Evolutionary conservation across 2,797 vertebrate genomes (phyloP).

Genomic region (Phataginus tetradactyla): DNA sequence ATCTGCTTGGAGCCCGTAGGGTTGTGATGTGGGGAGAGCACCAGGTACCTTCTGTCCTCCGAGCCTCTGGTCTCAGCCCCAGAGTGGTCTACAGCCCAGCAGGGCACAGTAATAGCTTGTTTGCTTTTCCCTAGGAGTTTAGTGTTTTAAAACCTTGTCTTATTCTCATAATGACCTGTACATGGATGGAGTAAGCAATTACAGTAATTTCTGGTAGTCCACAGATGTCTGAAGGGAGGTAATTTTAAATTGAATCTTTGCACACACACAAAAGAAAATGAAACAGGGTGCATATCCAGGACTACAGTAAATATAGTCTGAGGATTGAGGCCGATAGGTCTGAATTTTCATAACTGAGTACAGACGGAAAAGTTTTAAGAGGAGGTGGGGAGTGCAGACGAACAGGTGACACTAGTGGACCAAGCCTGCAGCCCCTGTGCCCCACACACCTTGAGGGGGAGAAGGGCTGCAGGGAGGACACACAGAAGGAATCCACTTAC

Average conservation of each 20-base stretch:
- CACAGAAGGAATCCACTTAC: not conserved
- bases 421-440: not conserved
- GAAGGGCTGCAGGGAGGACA: too few relatives aligned
- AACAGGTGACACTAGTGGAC: rapidly evolving
- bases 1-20: not conserved
- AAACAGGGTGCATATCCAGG: not conserved
- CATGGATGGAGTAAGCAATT: not conserved
- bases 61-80: not conserved
- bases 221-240: not conserved
- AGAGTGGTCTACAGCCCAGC: not conserved
- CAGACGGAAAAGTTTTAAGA: not conserved
- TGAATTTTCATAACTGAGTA: not conserved
- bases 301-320: not conserved
- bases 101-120: not conserved
- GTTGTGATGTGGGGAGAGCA: not conserved
- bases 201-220: not conserved
- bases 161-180: not conserved
- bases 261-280: not conserved
- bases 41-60: not conserved
- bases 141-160: not conserved
- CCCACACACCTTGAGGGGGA: not conserved
- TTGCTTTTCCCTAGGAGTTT: not conserved
- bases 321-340: not conserved
- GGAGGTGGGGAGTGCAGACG: not conserved
- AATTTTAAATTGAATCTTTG: conserved; percentile 32